Percentiles rank a stretch among this genome's conserved stretches.
phyloP scores from a whole-genome alignment of 2,888 invertebrate species.

The Pristionchus mayeri region DNA sequence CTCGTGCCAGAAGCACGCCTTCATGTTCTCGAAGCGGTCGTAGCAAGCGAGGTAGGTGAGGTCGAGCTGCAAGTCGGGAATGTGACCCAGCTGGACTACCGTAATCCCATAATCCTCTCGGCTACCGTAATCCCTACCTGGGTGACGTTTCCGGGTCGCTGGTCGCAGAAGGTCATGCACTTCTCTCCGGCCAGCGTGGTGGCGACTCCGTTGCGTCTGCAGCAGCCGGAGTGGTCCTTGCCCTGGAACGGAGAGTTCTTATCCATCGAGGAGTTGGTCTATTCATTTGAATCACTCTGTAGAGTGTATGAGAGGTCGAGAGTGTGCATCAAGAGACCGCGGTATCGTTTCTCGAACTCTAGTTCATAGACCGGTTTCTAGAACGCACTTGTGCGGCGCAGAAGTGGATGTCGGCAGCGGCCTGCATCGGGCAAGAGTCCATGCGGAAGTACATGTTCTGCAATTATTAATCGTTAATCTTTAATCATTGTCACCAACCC shows the following conservation, averaged over 20 bases:
- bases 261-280: not conserved
- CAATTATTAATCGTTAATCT: not conserved
- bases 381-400: slow-evolving; percentile 50
- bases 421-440: slow-evolving; percentile 52
- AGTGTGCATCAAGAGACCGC: too few species aligned
- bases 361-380: not conserved
- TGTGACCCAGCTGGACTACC: not conserved
- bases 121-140: slow-evolving; percentile 49
- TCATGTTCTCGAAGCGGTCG: slow-evolving; percentile 69
- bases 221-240: slow-evolving; percentile 64
- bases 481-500: too few species aligned
- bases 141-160: slow-evolving; percentile 69
- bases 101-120: too few species aligned
- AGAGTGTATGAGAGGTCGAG: too few species aligned
- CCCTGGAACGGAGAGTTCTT: slow-evolving; percentile 52
- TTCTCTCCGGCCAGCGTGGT: slow-evolving; percentile 66
- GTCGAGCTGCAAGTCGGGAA: slow-evolving; percentile 56
- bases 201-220: slow-evolving; percentile 64
- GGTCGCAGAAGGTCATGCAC: slow-evolving; percentile 70
- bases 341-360: not conserved
- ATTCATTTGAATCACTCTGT: not conserved
- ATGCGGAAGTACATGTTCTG: slow-evolving; percentile 53
- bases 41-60: slow-evolving; percentile 66
- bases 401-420: slow-evolving; percentile 51
- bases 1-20: slow-evolving; percentile 69